Percentiles rank a stretch among this genome's conserved stretches.
phyloP scores from a whole-genome alignment of 2,113 vertebrate genomes.

The Oreamnos americanus region DNA sequence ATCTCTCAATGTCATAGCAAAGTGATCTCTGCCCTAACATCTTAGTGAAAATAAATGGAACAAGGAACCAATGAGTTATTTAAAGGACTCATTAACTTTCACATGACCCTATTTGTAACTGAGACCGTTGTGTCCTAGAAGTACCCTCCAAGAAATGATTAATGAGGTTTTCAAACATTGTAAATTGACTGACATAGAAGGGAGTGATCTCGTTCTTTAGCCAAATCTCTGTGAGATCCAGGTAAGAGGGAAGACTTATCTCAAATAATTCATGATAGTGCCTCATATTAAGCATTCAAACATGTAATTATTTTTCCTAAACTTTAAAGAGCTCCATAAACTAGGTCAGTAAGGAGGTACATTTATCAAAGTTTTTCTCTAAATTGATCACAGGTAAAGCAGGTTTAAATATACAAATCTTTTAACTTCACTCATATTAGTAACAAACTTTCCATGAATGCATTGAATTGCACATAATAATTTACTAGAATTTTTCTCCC shows the following conservation, averaged over 20 bases:
- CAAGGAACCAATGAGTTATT: conserved; percentile 67
- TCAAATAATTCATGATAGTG: neutral
- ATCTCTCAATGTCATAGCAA: conserved; percentile 50
- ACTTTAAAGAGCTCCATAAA: conserved; percentile 31
- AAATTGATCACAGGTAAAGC: neutral
- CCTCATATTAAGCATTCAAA: conserved; percentile 14
- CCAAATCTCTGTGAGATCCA: conserved; percentile 22
- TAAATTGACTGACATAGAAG: conserved; percentile 55
- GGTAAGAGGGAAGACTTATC: neutral
- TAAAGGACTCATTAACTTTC: conserved; percentile 78
- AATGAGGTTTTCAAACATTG: conserved; percentile 60
- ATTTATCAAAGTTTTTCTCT: neutral
- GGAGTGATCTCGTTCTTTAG: conserved; percentile 37
- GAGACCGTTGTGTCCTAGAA: conserved; percentile 67
- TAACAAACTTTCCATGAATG: neutral
- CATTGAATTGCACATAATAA: neutral
- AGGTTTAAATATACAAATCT: neutral
- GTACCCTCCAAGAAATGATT: conserved; percentile 71
- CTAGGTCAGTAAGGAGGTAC: neutral
- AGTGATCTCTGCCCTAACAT: conserved; percentile 45
- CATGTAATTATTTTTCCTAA: conserved; percentile 26
- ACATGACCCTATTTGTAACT: conserved; percentile 77
- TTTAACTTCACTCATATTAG: neutral
- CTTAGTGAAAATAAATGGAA: conserved; percentile 67
- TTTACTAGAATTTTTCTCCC: neutral